A percentile compares a stretch with the other conserved stretches of the same genome.
phyloP scores from a whole-genome alignment of 2,113 vertebrate species.

The Epinephelus lanceolatus region DNA sequence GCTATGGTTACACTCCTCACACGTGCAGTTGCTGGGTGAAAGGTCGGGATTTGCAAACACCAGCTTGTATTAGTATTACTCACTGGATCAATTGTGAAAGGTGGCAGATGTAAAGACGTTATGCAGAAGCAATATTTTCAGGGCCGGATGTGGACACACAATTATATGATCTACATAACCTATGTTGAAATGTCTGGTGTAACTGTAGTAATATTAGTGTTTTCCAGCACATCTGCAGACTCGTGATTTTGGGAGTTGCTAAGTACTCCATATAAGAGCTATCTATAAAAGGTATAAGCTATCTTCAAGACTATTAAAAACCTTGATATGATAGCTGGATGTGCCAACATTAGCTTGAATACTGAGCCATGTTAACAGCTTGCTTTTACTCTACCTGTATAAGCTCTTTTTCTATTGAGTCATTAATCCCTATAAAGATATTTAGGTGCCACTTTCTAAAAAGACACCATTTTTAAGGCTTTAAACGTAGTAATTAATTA shows the following conservation, averaged over 20 bases:
- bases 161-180: not conserved
- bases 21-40: not conserved
- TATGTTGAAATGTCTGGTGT: not conserved
- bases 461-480: too few species aligned
- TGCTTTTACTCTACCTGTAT: not conserved
- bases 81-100: not conserved
- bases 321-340: too few species aligned
- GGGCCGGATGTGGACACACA: not conserved
- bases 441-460: too few species aligned
- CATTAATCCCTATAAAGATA: not conserved
- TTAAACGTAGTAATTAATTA: too few species aligned
- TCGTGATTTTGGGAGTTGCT: not conserved
- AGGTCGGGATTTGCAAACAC: not conserved
- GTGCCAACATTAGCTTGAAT: not conserved
- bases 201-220: not conserved
- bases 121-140: not conserved
- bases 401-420: not conserved
- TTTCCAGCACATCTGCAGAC: not conserved
- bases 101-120: not conserved
- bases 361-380: not conserved
- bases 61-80: not conserved
- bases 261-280: not conserved
- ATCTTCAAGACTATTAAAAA: not conserved
- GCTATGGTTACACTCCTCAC: not conserved
- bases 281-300: not conserved